Conservation (phyloP, 2,113 vertebrate genomes). For the Eretmochelys imbricata region DNA sequence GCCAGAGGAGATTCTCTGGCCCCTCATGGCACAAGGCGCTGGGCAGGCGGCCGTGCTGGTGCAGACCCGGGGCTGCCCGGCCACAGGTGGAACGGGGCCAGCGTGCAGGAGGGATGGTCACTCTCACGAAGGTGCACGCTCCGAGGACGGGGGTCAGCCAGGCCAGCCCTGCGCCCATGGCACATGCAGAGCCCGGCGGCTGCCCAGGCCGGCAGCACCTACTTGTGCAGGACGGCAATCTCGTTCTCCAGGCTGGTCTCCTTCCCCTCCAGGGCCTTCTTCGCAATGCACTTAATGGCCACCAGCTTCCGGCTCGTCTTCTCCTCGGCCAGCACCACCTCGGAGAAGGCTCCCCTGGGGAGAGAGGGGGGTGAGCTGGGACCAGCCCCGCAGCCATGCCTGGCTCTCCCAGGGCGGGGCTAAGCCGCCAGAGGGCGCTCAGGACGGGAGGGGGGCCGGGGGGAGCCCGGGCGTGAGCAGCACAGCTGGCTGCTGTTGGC, state of each 20-base stretch:
- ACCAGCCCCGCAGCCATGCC: no score
- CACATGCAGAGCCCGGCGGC: no score
- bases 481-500: slow-evolving; percentile 33
- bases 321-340: slow-evolving; percentile 96
- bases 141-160: no score
- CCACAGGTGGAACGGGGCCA: no score
- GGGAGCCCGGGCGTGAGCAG: rapidly evolving
- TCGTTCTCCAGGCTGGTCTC: slow-evolving; percentile 98
- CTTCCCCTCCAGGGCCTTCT: slow-evolving; percentile 95
- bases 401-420: no score
- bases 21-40: no score
- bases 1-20: no score
- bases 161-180: no score
- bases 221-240: slow-evolving; percentile 97
- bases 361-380: neutral
- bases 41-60: no score
- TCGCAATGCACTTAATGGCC: slow-evolving; percentile 97
- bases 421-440: neutral
- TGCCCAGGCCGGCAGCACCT: slow-evolving; percentile 48
- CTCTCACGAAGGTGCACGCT: no score
- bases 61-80: no score
- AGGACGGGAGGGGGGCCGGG: neutral
- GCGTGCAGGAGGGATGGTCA: no score
- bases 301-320: slow-evolving; percentile 91
- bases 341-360: slow-evolving; percentile 94